Evolutionary conservation across 2,113 vertebrate genomes (phyloP).

Genomic region (Petrocephalus microphthalmus): DNA sequence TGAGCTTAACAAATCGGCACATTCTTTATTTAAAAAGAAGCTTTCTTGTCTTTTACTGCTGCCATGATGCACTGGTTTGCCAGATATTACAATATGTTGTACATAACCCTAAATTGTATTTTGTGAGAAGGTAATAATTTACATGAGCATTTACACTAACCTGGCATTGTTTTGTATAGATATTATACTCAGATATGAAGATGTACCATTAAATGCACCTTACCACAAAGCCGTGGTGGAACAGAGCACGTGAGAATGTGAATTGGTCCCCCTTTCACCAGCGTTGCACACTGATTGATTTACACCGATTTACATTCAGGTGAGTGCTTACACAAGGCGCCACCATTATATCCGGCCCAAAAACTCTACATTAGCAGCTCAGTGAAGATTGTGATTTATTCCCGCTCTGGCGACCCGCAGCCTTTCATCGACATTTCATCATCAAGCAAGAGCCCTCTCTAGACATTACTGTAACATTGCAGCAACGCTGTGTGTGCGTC

Average conservation of each 20-base stretch:
- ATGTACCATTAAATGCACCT: neutral
- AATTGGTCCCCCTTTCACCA: neutral
- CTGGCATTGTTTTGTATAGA: neutral
- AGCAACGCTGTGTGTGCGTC: neutral
- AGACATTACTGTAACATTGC: slow-evolving; percentile 1
- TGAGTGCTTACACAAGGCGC: neutral
- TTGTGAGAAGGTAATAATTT: neutral
- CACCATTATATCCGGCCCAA: neutral
- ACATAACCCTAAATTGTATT: too few relatives aligned
- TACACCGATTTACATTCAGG: neutral
- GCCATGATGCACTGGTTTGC: neutral
- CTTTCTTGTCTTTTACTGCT: neutral
- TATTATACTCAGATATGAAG: neutral
- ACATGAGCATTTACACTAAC: neutral
- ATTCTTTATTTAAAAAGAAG: neutral
- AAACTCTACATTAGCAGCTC: neutral
- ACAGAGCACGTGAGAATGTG: neutral
- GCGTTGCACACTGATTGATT: neutral
- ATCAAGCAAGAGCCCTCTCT: neutral
- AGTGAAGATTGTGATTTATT: neutral
- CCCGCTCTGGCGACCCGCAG: neutral
- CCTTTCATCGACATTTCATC: slow-evolving; percentile 3
- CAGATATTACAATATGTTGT: neutral
- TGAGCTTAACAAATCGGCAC: neutral
- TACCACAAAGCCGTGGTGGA: neutral